Evolutionary conservation across 2,797 vertebrate species (phyloP).

Genomic region (Acestrorhynchus altus): DNA sequence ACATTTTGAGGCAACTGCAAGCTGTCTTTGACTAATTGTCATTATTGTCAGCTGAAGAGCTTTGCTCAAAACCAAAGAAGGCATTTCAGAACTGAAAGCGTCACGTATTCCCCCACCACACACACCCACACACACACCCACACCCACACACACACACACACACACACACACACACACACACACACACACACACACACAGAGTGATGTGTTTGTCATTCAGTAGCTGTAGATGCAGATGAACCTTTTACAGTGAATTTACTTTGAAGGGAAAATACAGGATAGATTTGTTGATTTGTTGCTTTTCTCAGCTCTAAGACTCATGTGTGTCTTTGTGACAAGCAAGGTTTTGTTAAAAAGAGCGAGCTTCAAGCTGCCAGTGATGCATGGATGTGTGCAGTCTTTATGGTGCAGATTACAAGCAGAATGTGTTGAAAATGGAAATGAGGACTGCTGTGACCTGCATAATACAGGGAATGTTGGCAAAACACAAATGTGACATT

Average conservation of each 20-base stretch:
- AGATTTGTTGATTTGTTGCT: background rate
- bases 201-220: background rate
- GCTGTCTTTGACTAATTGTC: background rate
- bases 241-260: background rate
- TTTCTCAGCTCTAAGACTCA: background rate
- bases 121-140: no score
- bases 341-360: conserved; percentile 3
- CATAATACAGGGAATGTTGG: conserved; percentile 18
- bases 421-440: conserved; percentile 42
- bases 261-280: background rate
- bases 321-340: conserved; percentile 5
- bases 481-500: conserved; percentile 18
- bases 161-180: no score
- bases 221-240: background rate
- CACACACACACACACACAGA: background rate
- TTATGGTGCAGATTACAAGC: conserved; percentile 33
- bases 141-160: background rate
- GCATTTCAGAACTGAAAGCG: no score
- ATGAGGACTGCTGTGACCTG: conserved; percentile 48
- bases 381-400: background rate
- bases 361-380: background rate
- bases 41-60: background rate
- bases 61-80: background rate
- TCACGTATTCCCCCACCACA: no score
- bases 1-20: background rate